phyloP scores from a whole-genome alignment of 2,888 invertebrate species.

The Plagodis pulveraria region DNA sequence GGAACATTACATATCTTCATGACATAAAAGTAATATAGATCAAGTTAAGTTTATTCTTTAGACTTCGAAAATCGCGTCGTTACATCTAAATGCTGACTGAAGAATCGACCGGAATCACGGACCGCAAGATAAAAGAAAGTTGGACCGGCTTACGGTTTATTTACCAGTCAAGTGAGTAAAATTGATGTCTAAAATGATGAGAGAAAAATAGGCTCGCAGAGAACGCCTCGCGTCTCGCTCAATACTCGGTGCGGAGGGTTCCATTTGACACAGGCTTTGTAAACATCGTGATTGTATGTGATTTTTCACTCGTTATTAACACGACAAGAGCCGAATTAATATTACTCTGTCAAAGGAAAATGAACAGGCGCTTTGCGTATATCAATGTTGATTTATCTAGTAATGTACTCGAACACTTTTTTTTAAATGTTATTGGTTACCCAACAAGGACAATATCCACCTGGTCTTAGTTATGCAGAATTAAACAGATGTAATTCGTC shows the following conservation, averaged over 20 bases:
- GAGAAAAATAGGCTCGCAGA: conserved; percentile 13
- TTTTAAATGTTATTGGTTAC: no score
- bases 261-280: conserved; percentile 9
- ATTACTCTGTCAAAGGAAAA: no score
- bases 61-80: conserved; percentile 3
- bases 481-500: no score
- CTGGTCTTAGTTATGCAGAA: no score
- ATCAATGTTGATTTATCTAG: no score
- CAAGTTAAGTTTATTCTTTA: no score
- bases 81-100: conserved; percentile 8
- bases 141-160: conserved; percentile 28
- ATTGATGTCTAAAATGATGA: conserved; percentile 29
- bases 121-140: conserved; percentile 23
- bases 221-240: conserved; percentile 4
- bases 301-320: conserved; percentile 6
- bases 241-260: conserved; percentile 5
- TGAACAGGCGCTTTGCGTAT: no score
- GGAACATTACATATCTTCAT: no score
- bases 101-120: conserved; percentile 12
- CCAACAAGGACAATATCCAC: no score
- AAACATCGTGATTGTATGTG: conserved; percentile 7
- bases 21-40: no score
- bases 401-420: no score
- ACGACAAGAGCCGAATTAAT: no score
- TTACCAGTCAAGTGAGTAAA: conserved; percentile 33